Evolutionary conservation across 2,113 vertebrate genomes (phyloP), one percentile per base, ranked within the genome.

Genomic region (Coptodon rendalli): DNA sequence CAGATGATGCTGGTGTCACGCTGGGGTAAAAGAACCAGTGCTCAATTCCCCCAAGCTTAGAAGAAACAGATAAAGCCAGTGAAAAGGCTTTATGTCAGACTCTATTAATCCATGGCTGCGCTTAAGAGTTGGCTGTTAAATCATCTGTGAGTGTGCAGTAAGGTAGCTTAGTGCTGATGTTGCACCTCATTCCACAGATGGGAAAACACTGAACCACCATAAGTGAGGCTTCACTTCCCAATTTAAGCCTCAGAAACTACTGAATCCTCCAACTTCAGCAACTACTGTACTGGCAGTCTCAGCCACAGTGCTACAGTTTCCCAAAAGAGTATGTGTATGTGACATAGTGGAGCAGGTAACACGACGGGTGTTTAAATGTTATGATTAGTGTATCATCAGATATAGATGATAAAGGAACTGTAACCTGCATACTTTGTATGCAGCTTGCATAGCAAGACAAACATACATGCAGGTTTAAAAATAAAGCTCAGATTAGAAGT

Each of bases 31-130:
- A 93, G 86, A 86, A 81, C 87, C 71, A 87, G 56, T 76, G 61
- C 92, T 93, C 79, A 85, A 84, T 91, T 93, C 89, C 89, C 88
- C 71, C 76, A 66, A 91, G 93, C 91, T 91, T 53, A 85, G 86
- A 29, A 92, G 91, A 90, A 92, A 90, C 80, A 87, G 89, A 93
- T 93, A 94, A 94, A 93, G 89, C 88, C 89, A 83, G 93, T 90
- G 87, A 92, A 93, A 95, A 93, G 92, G 89, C 91, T 95, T 95
- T 94, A 87, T 94, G 93, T 95, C 95, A 94, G 92, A 89, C 91
- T 93, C 93, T 86, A 93, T 94, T 95, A 95, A 94, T 95, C 94
- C 91, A 81, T 56, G 87, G 88, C 92, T 92, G 85, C n/a, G 84
- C 90, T 93, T 94, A 90, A 93, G 89, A 92, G 90, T 87, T 89